phyloP scores from a whole-genome alignment of 2,797 vertebrate genomes.

The Esox lucius region DNA sequence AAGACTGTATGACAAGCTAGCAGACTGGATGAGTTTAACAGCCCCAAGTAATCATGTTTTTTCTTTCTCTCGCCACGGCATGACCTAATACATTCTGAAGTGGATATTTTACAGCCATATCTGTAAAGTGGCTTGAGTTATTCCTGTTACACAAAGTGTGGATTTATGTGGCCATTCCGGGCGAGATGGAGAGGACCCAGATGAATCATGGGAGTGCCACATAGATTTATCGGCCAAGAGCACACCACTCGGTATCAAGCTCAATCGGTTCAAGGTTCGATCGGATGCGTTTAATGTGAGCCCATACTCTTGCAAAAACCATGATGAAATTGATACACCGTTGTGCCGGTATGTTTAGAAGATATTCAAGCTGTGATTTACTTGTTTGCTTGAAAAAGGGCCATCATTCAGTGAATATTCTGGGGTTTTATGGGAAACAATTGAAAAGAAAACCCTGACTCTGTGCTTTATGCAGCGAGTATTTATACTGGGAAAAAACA shows the following conservation, averaged over 20 bases:
- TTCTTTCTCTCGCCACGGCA: not conserved
- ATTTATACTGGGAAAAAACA: not conserved
- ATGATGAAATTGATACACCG: not conserved
- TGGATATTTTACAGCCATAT: slow-evolving; percentile 50
- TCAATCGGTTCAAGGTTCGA: slow-evolving; percentile 16
- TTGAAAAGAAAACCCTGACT: slow-evolving; percentile 11
- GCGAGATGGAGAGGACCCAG: slow-evolving; percentile 31
- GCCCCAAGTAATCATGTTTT: slow-evolving; percentile 21
- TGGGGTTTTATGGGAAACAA: not conserved
- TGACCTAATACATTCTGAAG: slow-evolving; percentile 50
- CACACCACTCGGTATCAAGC: not conserved
- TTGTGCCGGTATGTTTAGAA: slow-evolving; percentile 2
- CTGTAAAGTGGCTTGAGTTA: slow-evolving; percentile 38
- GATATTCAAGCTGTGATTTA: not conserved
- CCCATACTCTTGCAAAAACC: not conserved
- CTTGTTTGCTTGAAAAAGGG: not conserved
- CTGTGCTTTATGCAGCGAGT: not conserved
- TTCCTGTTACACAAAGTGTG: slow-evolving; percentile 40
- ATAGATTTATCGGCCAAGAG: slow-evolving; percentile 29
- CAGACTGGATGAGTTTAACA: slow-evolving; percentile 33
- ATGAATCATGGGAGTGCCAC: slow-evolving; percentile 37
- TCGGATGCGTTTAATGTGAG: not conserved
- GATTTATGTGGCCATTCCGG: slow-evolving; percentile 39
- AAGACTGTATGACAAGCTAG: slow-evolving; percentile 37
- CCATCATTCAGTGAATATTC: slow-evolving; percentile 1